These are phyloP conservation scores for Nasonia longicornis DNA, from an alignment of 1,140 invertebrate genomes.

Conservation along the genomic window DNA sequence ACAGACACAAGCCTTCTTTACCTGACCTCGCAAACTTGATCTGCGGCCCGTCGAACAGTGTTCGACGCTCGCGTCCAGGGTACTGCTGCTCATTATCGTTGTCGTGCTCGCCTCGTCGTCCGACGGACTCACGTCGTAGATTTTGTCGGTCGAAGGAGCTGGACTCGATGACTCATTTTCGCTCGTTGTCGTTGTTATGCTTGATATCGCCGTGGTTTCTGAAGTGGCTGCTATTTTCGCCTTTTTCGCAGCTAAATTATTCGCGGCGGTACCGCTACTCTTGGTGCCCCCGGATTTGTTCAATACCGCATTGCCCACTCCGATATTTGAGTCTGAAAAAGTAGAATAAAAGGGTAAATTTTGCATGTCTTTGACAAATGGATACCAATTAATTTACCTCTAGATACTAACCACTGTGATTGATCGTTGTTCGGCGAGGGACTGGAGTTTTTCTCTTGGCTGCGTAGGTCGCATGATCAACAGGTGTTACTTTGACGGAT, in stretches of 20 bases:
- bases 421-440: background rate
- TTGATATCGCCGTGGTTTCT: constrained; percentile 50
- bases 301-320: background rate
- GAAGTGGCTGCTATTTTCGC: background rate
- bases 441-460: constrained; percentile 37
- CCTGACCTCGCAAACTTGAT: constrained; percentile 68
- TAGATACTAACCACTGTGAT: constrained; percentile 20
- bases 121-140: constrained; percentile 57
- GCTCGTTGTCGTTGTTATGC: constrained; percentile 45
- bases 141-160: constrained; percentile 57
- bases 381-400: background rate
- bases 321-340: constrained; percentile 15
- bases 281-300: constrained; percentile 12
- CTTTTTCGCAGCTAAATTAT: constrained; percentile 7
- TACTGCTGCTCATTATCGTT: constrained; percentile 19
- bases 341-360: background rate
- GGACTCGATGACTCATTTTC: constrained; percentile 48
- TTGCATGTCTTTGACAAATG: background rate
- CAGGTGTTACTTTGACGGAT: constrained; percentile 17
- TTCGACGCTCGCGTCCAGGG: constrained; percentile 7
- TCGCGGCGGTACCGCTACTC: background rate
- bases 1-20: constrained; percentile 70
- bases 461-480: constrained; percentile 38
- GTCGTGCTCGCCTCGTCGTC: constrained; percentile 60
- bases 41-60: constrained; percentile 54